A percentile compares a stretch with the other conserved stretches of the same genome.
These are phyloP conservation scores for Galeopsomyia nigrocyanea DNA, from an alignment of 2,888 invertebrate genomes.

Conservation along the genomic window DNA sequence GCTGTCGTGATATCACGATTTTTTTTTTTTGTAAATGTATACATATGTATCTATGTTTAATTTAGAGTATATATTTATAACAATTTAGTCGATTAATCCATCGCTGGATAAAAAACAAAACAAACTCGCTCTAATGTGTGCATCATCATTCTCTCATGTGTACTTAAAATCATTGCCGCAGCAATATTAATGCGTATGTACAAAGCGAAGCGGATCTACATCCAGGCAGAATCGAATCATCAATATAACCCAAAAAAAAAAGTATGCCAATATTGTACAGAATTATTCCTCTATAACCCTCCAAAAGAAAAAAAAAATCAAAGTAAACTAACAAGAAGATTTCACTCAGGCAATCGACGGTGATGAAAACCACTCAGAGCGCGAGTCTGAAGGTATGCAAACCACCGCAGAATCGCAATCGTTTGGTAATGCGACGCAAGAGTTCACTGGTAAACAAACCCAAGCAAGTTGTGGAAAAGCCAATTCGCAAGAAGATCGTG, in stretches of 20 bases:
- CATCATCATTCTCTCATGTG: constrained; percentile 34
- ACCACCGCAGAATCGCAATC: background rate
- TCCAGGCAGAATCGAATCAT: background rate
- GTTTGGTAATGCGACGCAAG: background rate
- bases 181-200: background rate
- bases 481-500: background rate
- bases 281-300: no score
- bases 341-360: constrained; percentile 34
- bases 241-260: constrained; percentile 1
- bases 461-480: constrained; percentile 28
- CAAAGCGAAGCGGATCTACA: background rate
- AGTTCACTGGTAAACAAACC: constrained; percentile 23
- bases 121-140: constrained; percentile 20
- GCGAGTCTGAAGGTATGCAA: constrained; percentile 38
- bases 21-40: constrained; percentile 12
- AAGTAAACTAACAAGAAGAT: constrained; percentile 19
- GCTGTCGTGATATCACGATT: background rate
- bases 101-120: constrained; percentile 10
- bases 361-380: constrained; percentile 45
- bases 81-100: constrained; percentile 25
- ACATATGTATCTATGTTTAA: background rate
- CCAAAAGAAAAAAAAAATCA: no score
- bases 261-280: background rate
- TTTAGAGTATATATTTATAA: constrained; percentile 17
- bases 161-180: background rate